Evolutionary conservation across 2,113 vertebrate species (phyloP).

Genomic region (Podocnemis expansa): DNA sequence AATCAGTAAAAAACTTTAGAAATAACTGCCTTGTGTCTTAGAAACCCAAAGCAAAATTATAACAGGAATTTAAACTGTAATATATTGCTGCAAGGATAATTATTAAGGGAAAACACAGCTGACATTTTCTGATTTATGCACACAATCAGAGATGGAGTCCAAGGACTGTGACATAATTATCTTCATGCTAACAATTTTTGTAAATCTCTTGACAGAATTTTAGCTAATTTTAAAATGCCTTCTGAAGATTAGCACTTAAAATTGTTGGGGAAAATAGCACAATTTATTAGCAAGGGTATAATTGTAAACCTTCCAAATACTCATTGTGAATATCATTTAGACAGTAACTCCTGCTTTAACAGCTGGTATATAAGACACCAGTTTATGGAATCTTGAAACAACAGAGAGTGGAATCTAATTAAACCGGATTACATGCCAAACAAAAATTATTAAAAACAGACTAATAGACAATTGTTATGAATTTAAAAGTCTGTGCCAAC

Average conservation of each 20-base stretch:
- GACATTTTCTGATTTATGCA: constrained; percentile 86
- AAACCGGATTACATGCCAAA: constrained; percentile 86
- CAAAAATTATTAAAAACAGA: constrained; percentile 87
- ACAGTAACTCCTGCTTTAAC: constrained; percentile 83
- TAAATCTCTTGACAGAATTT: constrained; percentile 87
- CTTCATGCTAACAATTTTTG: constrained; percentile 86
- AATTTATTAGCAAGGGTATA: constrained; percentile 89
- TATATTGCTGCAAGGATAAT: constrained; percentile 80
- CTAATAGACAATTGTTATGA: constrained; percentile 82
- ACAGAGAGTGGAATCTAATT: constrained; percentile 87
- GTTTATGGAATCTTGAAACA: constrained; percentile 88
- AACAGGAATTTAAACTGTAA: constrained; percentile 77
- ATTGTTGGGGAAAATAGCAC: constrained; percentile 86
- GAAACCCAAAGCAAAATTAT: constrained; percentile 75
- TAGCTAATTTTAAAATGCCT: constrained; percentile 88
- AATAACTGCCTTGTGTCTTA: constrained; percentile 73
- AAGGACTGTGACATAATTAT: constrained; percentile 87
- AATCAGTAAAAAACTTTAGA: constrained; percentile 75
- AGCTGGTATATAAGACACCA: constrained; percentile 84
- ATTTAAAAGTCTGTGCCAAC: constrained; percentile 72
- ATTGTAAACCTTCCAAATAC: constrained; percentile 87
- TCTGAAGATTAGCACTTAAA: constrained; percentile 85
- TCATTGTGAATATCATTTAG: constrained; percentile 87
- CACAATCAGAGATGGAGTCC: constrained; percentile 86
- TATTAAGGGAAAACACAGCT: constrained; percentile 86